phyloP scores from a whole-genome alignment of 2,888 invertebrate genomes.

The Drosophila nr. perissopoda region DNA sequence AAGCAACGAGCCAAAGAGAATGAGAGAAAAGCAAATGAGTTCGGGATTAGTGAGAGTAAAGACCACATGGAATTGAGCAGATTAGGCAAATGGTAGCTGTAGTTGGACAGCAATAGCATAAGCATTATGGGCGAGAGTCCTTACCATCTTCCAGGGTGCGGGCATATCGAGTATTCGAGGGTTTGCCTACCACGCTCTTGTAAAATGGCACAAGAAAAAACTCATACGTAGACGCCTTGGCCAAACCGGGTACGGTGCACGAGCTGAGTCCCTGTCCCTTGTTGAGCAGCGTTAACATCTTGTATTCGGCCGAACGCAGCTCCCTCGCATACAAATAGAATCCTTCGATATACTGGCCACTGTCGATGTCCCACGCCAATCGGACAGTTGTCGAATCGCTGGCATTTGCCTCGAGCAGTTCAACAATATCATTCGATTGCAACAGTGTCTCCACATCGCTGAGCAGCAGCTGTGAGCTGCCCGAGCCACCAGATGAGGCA shows the following conservation, averaged over 20 bases:
- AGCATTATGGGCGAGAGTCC: conserved; percentile 57
- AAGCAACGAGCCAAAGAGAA: conserved; percentile 66
- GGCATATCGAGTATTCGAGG: conserved; percentile 92
- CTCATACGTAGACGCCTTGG: conserved; percentile 94
- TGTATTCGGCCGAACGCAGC: conserved; percentile 86
- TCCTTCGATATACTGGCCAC: conserved; percentile 92
- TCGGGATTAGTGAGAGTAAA: conserved; percentile 28
- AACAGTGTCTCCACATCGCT: conserved; percentile 90
- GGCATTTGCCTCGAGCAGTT: conserved; percentile 92
- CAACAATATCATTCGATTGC: conserved; percentile 90
- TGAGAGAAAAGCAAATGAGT: conserved; percentile 7
- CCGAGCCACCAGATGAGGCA: conserved; percentile 58
- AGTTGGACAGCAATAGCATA: conserved; percentile 12
- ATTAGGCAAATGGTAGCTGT: conserved; percentile 23
- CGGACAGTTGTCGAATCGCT: conserved; percentile 93
- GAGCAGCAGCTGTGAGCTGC: conserved; percentile 75
- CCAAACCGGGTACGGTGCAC: conserved; percentile 91
- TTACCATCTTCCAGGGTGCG: conserved; percentile 94
- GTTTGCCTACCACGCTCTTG: conserved; percentile 93
- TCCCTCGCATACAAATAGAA: conserved; percentile 92
- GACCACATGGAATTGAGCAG: conserved; percentile 16
- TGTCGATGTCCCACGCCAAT: conserved; percentile 93
- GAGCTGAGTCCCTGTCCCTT: conserved; percentile 90
- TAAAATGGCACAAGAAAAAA: conserved; percentile 97
- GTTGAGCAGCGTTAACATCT: conserved; percentile 91